A percentile compares a stretch with the other conserved stretches of the same genome.
phyloP scores from a whole-genome alignment of 2,888 invertebrate species.

The Drosophila nigricruria region DNA sequence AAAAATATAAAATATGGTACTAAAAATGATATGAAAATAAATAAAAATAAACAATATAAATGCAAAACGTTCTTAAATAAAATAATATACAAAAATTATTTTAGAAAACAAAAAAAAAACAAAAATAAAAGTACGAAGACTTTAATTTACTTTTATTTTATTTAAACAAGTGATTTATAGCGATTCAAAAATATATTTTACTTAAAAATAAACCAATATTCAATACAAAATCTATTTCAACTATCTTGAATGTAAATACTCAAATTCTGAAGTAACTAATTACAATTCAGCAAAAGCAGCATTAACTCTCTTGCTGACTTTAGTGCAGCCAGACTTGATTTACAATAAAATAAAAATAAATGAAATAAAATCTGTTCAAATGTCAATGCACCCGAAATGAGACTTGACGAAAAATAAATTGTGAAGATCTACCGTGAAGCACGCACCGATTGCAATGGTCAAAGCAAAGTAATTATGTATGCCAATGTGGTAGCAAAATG shows the following conservation, averaged over 20 bases:
- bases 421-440: slow-evolving; percentile 34
- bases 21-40: no score
- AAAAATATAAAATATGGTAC: no score
- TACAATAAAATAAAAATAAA: slow-evolving; percentile 21
- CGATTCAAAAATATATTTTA: no score
- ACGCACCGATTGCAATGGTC: slow-evolving; percentile 59
- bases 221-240: not conserved
- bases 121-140: no score
- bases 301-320: slow-evolving; percentile 12
- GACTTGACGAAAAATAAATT: slow-evolving; percentile 7
- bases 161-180: no score
- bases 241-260: not conserved
- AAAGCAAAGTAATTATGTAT: slow-evolving; percentile 66
- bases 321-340: slow-evolving; percentile 30
- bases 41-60: no score
- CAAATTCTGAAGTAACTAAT: not conserved
- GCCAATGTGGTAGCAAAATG: slow-evolving; percentile 67
- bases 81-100: no score
- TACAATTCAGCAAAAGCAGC: not conserved
- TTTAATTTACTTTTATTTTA: no score
- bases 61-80: no score
- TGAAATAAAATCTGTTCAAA: slow-evolving; percentile 26
- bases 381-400: slow-evolving; percentile 51
- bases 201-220: not conserved
- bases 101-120: no score